Evolutionary conservation across 2,797 vertebrate species (phyloP), one percentile per base, ranked within the genome.

Genomic region (Lacerta agilis): DNA sequence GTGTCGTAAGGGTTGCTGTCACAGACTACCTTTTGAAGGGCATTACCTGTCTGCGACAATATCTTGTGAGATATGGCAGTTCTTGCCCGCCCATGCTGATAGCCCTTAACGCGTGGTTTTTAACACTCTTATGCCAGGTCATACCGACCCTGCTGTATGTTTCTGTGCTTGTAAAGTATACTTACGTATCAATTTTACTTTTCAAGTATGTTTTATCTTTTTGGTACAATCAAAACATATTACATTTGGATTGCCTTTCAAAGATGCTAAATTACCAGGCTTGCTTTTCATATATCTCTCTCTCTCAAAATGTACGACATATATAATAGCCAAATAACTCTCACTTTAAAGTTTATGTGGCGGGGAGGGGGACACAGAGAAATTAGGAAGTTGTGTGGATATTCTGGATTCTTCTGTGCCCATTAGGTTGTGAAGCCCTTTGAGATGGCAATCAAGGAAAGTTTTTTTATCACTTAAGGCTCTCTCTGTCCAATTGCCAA

Each of bases 401-500:
- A 86, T 82, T 82, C 79, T 91, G 69, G 82, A 61, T 91, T 91
- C 33, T 85, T 82, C 10, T 33, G 33, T 93, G 86, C 84, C 88
- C 79, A 86, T 95, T 86, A 76, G 92, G 23, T 77, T 64, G 82
- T 88, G 83, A 84, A 82, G 11, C 61, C 10, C 88, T 79, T 92
- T 49, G 79, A 91, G 89, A 86, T 75, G 49, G 83, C 92, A 89
- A 87, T 85, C 79, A 23, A 75, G 41, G 38, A 23, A 0, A n/a
- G 58, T 23, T 45, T 23, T 45, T 61, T 58, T 55, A 87, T 92
- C 90, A 91, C 86, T 80, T 86, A 73, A 87, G 77, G 10, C 67
- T n/a, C 77, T 88, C 76, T 3, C 79, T 93, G 88, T 94, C 92
- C 93, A 83, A 92, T 87, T 90, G 90, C 81, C 85, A 94, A 7